Evolutionary conservation across 2,113 vertebrate species (phyloP).

Genomic region (Eolophus roseicapilla): DNA sequence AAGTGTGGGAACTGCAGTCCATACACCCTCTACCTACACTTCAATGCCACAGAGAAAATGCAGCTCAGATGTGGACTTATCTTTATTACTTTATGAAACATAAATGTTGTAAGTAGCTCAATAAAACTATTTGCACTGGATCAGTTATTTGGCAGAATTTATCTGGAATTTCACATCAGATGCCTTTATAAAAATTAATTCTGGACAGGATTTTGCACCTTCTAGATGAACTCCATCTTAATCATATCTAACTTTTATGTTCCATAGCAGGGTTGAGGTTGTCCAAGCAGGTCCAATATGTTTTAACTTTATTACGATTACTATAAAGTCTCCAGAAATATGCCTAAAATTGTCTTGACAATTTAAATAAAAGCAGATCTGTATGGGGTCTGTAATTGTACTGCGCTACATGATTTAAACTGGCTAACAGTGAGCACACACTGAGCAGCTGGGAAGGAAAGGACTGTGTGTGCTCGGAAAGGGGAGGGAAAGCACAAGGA

Average conservation of each 20-base stretch:
- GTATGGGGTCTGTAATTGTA: constrained; percentile 34
- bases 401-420: constrained; percentile 1
- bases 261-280: background rate
- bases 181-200: background rate
- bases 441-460: constrained; percentile 41
- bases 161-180: background rate
- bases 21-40: background rate
- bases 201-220: background rate
- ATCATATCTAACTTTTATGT: background rate
- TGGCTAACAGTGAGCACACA: constrained; percentile 23
- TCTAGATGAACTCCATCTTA: background rate
- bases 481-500: background rate
- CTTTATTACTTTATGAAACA: background rate
- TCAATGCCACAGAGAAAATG: background rate
- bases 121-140: background rate
- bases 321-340: constrained; percentile 23
- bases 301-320: constrained; percentile 9
- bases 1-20: background rate
- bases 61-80: background rate
- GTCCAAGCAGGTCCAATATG: background rate
- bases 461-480: background rate
- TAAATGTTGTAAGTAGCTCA: background rate
- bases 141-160: background rate
- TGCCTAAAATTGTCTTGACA: constrained; percentile 35
- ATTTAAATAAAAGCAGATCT: constrained; percentile 60